These are phyloP conservation scores for Oikopleura dioica DNA, from an alignment of 23 tunicate genomes.

Conservation along the genomic window DNA sequence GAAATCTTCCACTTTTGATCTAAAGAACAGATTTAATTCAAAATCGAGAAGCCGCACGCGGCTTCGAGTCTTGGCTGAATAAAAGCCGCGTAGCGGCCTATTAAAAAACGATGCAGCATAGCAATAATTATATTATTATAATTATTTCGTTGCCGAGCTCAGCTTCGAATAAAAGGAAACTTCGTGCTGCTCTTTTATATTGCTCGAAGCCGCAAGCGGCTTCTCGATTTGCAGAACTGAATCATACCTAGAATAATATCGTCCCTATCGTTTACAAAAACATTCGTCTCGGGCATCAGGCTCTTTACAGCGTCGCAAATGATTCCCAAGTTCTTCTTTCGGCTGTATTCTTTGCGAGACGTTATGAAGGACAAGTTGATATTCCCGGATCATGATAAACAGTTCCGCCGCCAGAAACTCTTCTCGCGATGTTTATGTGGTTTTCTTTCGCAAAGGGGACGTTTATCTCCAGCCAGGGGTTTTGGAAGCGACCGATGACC, in stretches of 20 bases:
- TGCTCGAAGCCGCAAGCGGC: too few species aligned
- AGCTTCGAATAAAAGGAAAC: too few species aligned
- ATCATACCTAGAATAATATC: too few species aligned
- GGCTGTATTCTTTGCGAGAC: neutral
- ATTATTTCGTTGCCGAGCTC: too few species aligned
- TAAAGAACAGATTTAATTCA: too few species aligned
- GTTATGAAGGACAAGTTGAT: neutral
- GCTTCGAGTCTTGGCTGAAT: too few species aligned
- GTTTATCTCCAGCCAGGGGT: neutral
- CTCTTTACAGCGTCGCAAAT: neutral
- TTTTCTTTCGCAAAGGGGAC: neutral
- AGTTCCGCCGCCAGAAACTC: neutral
- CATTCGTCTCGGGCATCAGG: neutral
- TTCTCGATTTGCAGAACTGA: too few species aligned
- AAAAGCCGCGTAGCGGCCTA: too few species aligned
- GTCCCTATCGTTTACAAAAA: neutral
- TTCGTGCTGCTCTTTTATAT: too few species aligned
- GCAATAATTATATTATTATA: too few species aligned
- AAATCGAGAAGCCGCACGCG: too few species aligned
- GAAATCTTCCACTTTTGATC: neutral
- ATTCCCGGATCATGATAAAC: neutral
- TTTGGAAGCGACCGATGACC: neutral
- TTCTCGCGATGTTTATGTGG: neutral
- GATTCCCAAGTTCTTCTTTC: neutral
- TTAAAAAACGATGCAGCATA: too few species aligned